Percentiles rank a stretch among this genome's conserved stretches.
Evolutionary conservation across 1,140 invertebrate species (phyloP).

Genomic region (Trichonephila clavipes): DNA sequence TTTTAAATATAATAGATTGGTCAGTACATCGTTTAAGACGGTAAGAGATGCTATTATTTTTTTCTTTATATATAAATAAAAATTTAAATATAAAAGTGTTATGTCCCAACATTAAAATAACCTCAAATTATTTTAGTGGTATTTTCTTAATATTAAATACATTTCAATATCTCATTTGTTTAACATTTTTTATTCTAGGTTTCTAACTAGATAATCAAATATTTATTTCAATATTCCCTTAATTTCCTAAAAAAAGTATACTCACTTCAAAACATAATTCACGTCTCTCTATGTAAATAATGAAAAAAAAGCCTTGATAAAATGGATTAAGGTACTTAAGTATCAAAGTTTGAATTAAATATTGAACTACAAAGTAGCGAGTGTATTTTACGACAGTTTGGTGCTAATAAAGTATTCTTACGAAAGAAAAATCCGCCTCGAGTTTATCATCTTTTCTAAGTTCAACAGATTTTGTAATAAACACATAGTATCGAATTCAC

Average conservation of each 20-base stretch:
- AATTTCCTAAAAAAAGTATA: neutral
- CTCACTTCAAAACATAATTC: neutral
- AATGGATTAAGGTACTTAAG: neutral
- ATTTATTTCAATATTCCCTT: neutral
- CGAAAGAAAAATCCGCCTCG: neutral
- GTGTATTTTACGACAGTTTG: neutral
- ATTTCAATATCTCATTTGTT: neutral
- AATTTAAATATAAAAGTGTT: too few relatives aligned
- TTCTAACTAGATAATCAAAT: neutral
- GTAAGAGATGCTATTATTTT: too few relatives aligned
- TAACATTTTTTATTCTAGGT: neutral
- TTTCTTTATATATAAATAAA: too few relatives aligned
- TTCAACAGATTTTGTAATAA: constrained; percentile 45
- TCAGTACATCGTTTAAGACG: too few relatives aligned
- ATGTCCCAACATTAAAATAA: too few relatives aligned
- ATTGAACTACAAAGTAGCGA: neutral
- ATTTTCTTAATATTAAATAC: too few relatives aligned
- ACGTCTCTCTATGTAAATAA: neutral
- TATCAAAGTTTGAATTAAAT: neutral
- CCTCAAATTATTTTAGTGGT: too few relatives aligned
- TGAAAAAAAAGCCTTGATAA: neutral
- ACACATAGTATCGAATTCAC: constrained; percentile 5
- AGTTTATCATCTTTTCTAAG: neutral
- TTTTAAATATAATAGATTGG: too few relatives aligned
- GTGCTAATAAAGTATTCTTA: neutral